A percentile compares a stretch with the other conserved stretches of the same genome.
Evolutionary conservation across 1,140 invertebrate genomes (phyloP).

Genomic region (Solen grandis): DNA sequence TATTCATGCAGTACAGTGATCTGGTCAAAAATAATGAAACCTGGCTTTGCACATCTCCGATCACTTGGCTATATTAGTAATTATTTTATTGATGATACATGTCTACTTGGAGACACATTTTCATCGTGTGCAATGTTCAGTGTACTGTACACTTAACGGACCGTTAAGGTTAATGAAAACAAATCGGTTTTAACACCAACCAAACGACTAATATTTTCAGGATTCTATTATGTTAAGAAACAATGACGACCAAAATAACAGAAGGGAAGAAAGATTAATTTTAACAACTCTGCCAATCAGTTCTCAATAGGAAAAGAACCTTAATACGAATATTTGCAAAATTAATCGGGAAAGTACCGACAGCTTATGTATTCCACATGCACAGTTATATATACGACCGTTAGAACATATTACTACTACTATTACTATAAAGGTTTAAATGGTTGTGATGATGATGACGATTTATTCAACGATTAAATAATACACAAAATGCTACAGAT

Average conservation of each 20-base stretch:
- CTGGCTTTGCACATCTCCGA: neutral
- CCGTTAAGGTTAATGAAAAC: neutral
- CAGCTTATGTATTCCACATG: neutral
- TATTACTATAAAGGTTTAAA: too few relatives aligned
- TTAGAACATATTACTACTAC: neutral
- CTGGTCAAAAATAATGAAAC: constrained; percentile 21
- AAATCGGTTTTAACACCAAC: too few relatives aligned
- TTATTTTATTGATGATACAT: constrained; percentile 36
- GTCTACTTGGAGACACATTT: too few relatives aligned
- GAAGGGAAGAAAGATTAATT: neutral
- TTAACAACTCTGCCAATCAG: neutral
- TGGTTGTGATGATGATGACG: too few relatives aligned
- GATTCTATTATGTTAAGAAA: constrained; percentile 2
- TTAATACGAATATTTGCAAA: neutral
- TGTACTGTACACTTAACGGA: constrained; percentile 1
- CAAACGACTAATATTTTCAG: neutral
- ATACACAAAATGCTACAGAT: too few relatives aligned
- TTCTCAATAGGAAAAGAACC: neutral
- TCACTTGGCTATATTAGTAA: constrained; percentile 10
- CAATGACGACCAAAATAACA: neutral
- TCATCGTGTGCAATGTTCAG: neutral
- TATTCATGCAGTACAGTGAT: neutral
- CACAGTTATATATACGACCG: constrained; percentile 9
- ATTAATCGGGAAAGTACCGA: constrained; percentile 3
- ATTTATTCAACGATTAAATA: too few relatives aligned